Evolutionary conservation across 1,140 invertebrate genomes (phyloP).

Genomic region (Hirudo medicinalis): DNA sequence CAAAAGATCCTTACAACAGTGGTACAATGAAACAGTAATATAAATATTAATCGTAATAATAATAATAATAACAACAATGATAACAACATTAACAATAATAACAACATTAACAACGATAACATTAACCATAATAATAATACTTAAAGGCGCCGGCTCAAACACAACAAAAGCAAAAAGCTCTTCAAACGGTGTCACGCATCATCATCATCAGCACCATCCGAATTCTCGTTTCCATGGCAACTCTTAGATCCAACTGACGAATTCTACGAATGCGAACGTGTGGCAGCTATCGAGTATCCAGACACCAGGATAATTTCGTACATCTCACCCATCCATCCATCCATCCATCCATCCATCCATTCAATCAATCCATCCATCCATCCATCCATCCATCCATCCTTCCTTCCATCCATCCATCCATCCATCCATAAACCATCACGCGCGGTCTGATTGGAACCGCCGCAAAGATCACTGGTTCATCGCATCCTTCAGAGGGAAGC

Average conservation of each 20-base stretch:
- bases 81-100: background rate
- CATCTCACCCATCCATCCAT: background rate
- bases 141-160: background rate
- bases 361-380: background rate
- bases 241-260: too few species aligned
- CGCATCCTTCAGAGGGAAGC: too few species aligned
- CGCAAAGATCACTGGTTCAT: too few species aligned
- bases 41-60: background rate
- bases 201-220: too few species aligned
- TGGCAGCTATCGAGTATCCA: too few species aligned
- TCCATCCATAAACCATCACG: background rate
- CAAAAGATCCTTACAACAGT: too few species aligned
- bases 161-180: background rate
- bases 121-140: background rate
- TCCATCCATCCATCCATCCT: background rate
- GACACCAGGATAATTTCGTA: background rate
- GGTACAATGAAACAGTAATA: background rate
- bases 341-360: constrained; percentile 6
- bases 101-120: background rate
- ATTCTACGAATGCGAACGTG: too few species aligned
- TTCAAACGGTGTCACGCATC: background rate
- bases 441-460: background rate
- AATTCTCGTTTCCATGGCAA: too few species aligned
- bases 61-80: background rate
- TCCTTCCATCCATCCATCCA: constrained; percentile 10